Conservation (phyloP, 2,113 vertebrate genomes). For the Apodemus sylvaticus region DNA sequence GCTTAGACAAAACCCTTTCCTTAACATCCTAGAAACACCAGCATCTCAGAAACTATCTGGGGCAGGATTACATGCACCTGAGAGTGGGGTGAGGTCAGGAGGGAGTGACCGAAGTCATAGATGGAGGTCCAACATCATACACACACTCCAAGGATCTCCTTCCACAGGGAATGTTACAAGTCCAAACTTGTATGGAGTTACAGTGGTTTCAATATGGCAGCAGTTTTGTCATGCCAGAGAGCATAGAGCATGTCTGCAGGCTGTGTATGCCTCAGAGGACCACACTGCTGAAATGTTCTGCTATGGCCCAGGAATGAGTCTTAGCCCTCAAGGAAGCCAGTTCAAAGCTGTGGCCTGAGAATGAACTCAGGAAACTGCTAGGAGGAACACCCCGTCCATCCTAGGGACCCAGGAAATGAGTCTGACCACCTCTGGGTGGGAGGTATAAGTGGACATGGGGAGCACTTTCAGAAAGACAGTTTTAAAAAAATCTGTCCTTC, state of each 20-base stretch:
- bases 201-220: not conserved
- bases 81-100: not conserved
- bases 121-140: not conserved
- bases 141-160: not conserved
- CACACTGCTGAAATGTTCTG: not conserved
- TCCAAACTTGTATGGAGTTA: not conserved
- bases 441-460: not conserved
- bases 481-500: not conserved
- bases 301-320: not conserved
- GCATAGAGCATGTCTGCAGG: not conserved
- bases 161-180: no score
- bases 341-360: not conserved
- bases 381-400: no score
- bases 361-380: not conserved
- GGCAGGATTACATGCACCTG: not conserved
- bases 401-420: not conserved
- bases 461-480: not conserved
- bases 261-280: not conserved
- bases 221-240: not conserved
- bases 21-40: not conserved
- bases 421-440: not conserved
- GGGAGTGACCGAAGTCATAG: not conserved
- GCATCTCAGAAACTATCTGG: no score
- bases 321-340: no score
- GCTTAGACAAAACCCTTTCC: not conserved